Evolutionary conservation across 2,888 invertebrate genomes (phyloP), one percentile per base, ranked within the genome.

Genomic region (Caenorhabditis sulstoni): DNA sequence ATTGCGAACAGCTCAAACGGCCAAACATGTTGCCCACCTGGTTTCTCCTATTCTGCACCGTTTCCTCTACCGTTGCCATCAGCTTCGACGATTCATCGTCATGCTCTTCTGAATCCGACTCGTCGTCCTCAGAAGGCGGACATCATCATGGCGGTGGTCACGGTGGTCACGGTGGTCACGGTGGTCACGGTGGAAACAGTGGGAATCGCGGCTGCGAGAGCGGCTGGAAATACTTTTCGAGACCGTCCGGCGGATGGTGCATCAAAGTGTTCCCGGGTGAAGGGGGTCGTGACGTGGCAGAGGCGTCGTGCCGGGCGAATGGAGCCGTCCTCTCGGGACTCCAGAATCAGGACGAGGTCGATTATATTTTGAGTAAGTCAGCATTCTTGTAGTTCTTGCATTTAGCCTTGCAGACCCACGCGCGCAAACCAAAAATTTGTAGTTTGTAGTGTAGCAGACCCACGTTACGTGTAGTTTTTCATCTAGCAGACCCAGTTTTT

Each of bases 211-310:
- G 41, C 16, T 67, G 67, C 49, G 39, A 50, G 5, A 9, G 22
- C 0, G 67, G 58, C 16, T 67, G 67, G 67, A 58, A 41, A 1
- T 39, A 23, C 12, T 58, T 52, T 29, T 23, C 57, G 14, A 16
- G 67, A 23, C 50, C 58, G 9, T 29, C 14, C n/a, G 67, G 67
- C n/a, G 67, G 58, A 16, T 67, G 67, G 58, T 67, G 67, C 18
- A 29, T 58, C 23, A 67, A 59, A 50, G 57, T 57, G 8, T 52
- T 52, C 29, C 41, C 14, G 41, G 41, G 41, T 8, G 14, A 14
- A 3, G 11, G 7, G 16, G n/a, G 20, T 2, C 47, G n/a, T 8
- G 20, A 11, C 18, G 47, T 16, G 11, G n/a, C 47, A 8, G 47
- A 14, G 16, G 16, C 47, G 47, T n/a, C 8, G 11, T 47, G 47